Evolutionary conservation across 2,113 vertebrate species (phyloP), one percentile per base, ranked within the genome.

Genomic region (Coptodon rendalli): DNA sequence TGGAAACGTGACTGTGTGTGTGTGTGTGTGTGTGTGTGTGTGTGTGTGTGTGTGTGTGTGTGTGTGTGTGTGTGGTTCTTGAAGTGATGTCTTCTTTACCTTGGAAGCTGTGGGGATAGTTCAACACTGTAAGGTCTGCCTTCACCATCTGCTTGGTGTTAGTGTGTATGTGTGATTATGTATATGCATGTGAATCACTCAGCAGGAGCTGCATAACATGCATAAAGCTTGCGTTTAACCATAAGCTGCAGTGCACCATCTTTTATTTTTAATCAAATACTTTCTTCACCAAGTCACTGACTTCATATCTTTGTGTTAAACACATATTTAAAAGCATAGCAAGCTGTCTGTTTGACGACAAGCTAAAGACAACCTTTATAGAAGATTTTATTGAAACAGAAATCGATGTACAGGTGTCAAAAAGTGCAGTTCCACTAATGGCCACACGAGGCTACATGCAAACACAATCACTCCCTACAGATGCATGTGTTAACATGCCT

Each of bases 111-210:
- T 87, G 91, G 86, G 90, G 80, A 59, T 92, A 66, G 57, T 92
- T 87, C 68, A 89, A 81, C 88, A 89, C 83, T 76, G 81, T 85
- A 66, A 85, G 94, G 90, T 92, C 95, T 94, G 93, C 43, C 87
- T 92, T 29, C 54, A 17, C 92, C 94, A 94, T 94, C 93, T 95
- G 94, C 89, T 94, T 59, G 2, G 87, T 89, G 91, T 90, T 84
- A 76, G 53, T 48, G 83, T 85, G 81, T 80, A 56, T 85, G 88
- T 84, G 85, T 90, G 85, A 84, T 85, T 90, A 56, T 81, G 61
- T 50, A 79, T 59, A 79, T 79, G 81, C 80, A 29, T 79, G 84
- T 40, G 68, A 87, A 84, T 84, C 89, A 80, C 71, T 90, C 87
- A 80, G 87, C 89, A 86, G 89, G 80, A 84, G 90, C 56, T 91